Percentiles rank a stretch among this genome's conserved stretches.
Evolutionary conservation across 2,797 vertebrate species (phyloP).

Genomic region (Sebastes taczanowskii): DNA sequence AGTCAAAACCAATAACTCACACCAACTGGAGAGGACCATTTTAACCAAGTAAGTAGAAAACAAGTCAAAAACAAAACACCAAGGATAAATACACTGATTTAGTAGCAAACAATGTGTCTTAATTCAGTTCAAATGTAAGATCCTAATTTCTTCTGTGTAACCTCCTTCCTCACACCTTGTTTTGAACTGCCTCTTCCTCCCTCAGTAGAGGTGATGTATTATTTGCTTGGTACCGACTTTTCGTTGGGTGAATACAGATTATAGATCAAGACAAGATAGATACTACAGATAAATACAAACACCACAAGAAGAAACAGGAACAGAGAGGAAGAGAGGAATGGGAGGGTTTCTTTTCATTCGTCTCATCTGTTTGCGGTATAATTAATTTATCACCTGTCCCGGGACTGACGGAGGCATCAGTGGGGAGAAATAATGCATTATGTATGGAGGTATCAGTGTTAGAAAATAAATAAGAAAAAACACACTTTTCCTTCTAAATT

Average conservation of each 20-base stretch:
- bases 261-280: conserved; percentile 33
- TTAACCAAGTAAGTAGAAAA: neutral
- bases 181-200: neutral
- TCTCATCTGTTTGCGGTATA: conserved; percentile 56
- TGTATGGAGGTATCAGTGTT: conserved; percentile 59
- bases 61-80: neutral
- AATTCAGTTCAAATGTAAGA: neutral
- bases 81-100: neutral
- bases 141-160: neutral
- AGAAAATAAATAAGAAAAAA: conserved; percentile 37
- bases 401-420: conserved; percentile 48
- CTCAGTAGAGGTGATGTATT: conserved; percentile 5
- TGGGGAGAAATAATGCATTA: conserved; percentile 66
- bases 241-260: conserved; percentile 27
- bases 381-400: conserved; percentile 73
- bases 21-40: neutral
- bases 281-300: conserved; percentile 8
- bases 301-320: conserved; percentile 11
- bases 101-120: neutral
- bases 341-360: conserved; percentile 14
- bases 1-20: neutral
- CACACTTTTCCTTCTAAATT: conserved; percentile 15
- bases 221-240: conserved; percentile 5
- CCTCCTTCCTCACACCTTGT: neutral
- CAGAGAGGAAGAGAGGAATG: neutral